Evolutionary conservation across 2,888 invertebrate species (phyloP).

Genomic region (Apoderus coryli): DNA sequence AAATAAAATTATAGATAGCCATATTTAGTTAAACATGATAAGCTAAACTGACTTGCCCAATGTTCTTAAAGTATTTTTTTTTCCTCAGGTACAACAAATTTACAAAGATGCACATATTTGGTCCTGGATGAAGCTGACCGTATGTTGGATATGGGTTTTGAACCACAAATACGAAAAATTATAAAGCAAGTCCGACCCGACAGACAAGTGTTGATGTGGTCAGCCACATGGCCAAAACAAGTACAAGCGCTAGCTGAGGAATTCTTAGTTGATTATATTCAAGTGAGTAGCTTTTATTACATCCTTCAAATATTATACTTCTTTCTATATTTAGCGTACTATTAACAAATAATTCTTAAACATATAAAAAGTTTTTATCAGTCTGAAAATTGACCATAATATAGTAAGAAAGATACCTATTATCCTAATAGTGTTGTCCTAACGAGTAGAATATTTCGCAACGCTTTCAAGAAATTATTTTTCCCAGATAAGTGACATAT

Average conservation of each 20-base stretch:
- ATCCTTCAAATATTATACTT: constrained; percentile 6
- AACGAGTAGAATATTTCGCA: too few relatives aligned
- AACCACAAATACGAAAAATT: constrained; percentile 91
- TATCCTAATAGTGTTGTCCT: too few relatives aligned
- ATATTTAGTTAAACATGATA: background rate
- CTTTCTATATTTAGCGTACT: too few relatives aligned
- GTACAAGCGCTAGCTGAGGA: constrained; percentile 92
- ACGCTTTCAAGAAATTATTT: too few relatives aligned
- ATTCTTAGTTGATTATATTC: constrained; percentile 85
- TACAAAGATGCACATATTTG: constrained; percentile 78
- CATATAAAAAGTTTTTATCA: too few relatives aligned
- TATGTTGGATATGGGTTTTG: constrained; percentile 97
- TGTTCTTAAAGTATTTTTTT: background rate
- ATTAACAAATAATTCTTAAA: too few relatives aligned
- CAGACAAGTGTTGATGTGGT: constrained; percentile 94
- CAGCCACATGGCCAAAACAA: constrained; percentile 99
- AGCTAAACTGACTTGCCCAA: background rate
- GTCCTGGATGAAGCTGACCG: constrained; percentile 93
- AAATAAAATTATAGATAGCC: too few relatives aligned
- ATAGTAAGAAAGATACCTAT: too few relatives aligned
- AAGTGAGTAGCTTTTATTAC: constrained; percentile 49
- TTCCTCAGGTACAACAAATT: constrained; percentile 54
- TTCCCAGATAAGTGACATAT: too few relatives aligned
- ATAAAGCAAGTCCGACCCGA: constrained; percentile 87
- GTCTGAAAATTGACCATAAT: too few relatives aligned